phyloP scores from a whole-genome alignment of 1,140 invertebrate species.

The silkworm (Bombyx mori) region ASM3026992v2 NC_085112.1:13712501-13713000 shows the following conservation, averaged over 20 bases:
- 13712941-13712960: conserved; percentile 46
- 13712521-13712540: conserved; percentile 52
- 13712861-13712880: conserved; percentile 8
- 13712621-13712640: conserved; percentile 34
- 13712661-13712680: too few species aligned
- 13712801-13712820: conserved; percentile 48
- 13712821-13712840: conserved; percentile 42
- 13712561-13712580: conserved; percentile 74
- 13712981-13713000: not conserved
- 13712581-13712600: conserved; percentile 72
- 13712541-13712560: conserved; percentile 76
- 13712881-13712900: conserved; percentile 30
- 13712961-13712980: conserved; percentile 16
- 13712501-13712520: too few species aligned
- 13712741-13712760: conserved; percentile 60
- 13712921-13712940: conserved; percentile 50
- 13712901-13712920: conserved; percentile 67
- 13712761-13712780: conserved; percentile 61
- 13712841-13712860: conserved; percentile 5
- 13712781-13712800: conserved; percentile 56
- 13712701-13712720: conserved; percentile 19
- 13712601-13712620: conserved; percentile 72
- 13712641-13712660: too few species aligned
- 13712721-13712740: conserved; percentile 66
- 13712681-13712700: too few species aligned